These are phyloP conservation scores for Apodemia hepburni DNA, from an alignment of 2,888 invertebrate genomes.

Conservation along the genomic window DNA sequence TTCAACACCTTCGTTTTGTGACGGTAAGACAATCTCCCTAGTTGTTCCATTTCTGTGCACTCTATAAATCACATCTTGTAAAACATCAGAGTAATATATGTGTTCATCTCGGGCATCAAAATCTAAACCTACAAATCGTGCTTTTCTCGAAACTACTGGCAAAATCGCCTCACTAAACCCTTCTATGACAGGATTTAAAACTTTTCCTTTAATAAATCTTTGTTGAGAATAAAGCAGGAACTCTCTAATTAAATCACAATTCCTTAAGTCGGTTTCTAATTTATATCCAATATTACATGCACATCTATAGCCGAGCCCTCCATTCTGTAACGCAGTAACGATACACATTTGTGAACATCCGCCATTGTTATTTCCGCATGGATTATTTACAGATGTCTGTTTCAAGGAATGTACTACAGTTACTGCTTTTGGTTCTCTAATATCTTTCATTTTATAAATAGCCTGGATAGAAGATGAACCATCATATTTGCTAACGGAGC, in stretches of 20 bases:
- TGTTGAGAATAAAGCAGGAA: constrained; percentile 98
- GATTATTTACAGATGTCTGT: constrained; percentile 88
- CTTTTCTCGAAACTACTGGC: constrained; percentile 94
- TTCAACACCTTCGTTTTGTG: constrained; percentile 98
- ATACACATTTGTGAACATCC: constrained; percentile 97
- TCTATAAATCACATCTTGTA: constrained; percentile 95
- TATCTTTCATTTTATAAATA: constrained; percentile 89
- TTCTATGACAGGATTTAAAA: constrained; percentile 91
- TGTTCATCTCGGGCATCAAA: constrained; percentile 94
- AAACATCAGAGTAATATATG: constrained; percentile 98
- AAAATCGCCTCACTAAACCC: constrained; percentile 97
- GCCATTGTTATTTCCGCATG: constrained; percentile 93
- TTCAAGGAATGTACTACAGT: constrained; percentile 89
- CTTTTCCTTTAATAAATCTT: constrained; percentile 96
- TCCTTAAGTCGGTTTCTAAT: constrained; percentile 85
- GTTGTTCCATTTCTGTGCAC: constrained; percentile 89
- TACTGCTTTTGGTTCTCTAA: constrained; percentile 90
- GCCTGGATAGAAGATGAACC: constrained; percentile 89
- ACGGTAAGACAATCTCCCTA: constrained; percentile 94
- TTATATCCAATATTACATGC: constrained; percentile 94
- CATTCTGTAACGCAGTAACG: constrained; percentile 87
- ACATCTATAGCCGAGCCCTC: constrained; percentile 92
- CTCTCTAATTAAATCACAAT: constrained; percentile 90
- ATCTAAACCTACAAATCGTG: constrained; percentile 96
- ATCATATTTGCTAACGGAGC: constrained; percentile 92